Base-by-base conservation (phyloP, 2,888 invertebrate species). In the Lithophane semibrunnea region DNA sequence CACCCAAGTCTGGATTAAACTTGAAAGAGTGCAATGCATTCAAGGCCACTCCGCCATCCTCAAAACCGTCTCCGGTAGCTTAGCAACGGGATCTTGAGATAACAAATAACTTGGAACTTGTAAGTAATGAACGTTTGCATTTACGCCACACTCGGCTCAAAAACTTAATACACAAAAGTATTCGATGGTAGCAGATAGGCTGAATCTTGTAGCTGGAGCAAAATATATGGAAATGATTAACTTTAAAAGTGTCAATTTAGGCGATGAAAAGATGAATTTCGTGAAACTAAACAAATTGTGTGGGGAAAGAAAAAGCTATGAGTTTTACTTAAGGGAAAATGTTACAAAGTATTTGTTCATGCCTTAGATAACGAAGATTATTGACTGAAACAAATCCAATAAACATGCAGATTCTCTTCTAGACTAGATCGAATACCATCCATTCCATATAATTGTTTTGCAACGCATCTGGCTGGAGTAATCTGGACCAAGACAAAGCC, bases 391-490 rank as follows among this genome's bases (percentile, higher is more conserved):
- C 37, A 37, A 37, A 37, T 37, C 37, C 65, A 52, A 29, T 52
- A 37, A 52, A 29, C 21, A 65, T 5, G 10, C 58, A 72, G 61
- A 44, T 42, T 47, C 12, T 54, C 29, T 79, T 21, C 16, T n/a
- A 47, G n/a, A n/a, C 29, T 56, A 37, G 37, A n/a, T n/a, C n/a
- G n/a, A 24, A 58, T 58, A 24, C 21, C 49, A 65, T 80, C 12
- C 5, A 80, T 66, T 61, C 21, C n/a, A 80, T n/a, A 66, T 80
- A 66, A 80, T 74, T 74, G n/a, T n/a, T 66, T 66, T 42, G n/a
- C 18, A 47, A 65, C 37, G 13, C 54, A 60, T 65, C n/a, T 44
- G 37, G 47, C 24, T 44, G 37, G 52, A 66, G 18, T 10, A 24
- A 66, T 80, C 42, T 29, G 37, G 52, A 66, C n/a, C 13, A 18